Evolutionary conservation across 2,888 invertebrate species (phyloP).

Genomic region (Liodrosophila aerea): DNA sequence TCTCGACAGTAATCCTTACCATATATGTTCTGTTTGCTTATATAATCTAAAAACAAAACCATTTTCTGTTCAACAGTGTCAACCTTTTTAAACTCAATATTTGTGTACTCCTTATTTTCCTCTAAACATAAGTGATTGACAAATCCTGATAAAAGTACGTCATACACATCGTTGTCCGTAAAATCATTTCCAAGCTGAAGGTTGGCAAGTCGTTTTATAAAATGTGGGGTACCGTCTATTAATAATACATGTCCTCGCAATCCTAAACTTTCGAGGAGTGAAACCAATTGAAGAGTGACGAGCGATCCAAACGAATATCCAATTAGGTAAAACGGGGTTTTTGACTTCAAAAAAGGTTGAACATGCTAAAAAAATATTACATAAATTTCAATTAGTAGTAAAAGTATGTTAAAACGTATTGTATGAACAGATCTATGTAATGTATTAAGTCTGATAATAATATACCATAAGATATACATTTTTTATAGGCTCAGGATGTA

Average conservation of each 20-base stretch:
- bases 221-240: conserved; percentile 92
- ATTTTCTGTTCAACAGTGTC: conserved; percentile 85
- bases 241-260: conserved; percentile 86
- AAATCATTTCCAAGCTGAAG: conserved; percentile 72
- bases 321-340: conserved; percentile 88
- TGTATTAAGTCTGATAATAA: no score
- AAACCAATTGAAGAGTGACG: conserved; percentile 89
- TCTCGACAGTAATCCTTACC: conserved; percentile 82
- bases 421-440: no score
- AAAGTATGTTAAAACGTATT: no score
- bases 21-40: conserved; percentile 81
- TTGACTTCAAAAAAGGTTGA: conserved; percentile 83
- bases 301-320: conserved; percentile 95
- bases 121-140: conserved; percentile 79
- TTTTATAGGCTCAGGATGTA: no score
- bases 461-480: no score
- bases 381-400: no score
- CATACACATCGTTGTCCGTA: conserved; percentile 76
- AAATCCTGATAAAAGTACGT: conserved; percentile 73
- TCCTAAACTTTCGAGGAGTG: conserved; percentile 87
- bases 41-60: conserved; percentile 82
- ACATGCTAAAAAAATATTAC: conserved; percentile 83
- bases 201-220: conserved; percentile 84
- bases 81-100: conserved; percentile 83
- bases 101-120: conserved; percentile 77